phyloP scores from a whole-genome alignment of 2,888 invertebrate species.

The Thumatha senex region DNA sequence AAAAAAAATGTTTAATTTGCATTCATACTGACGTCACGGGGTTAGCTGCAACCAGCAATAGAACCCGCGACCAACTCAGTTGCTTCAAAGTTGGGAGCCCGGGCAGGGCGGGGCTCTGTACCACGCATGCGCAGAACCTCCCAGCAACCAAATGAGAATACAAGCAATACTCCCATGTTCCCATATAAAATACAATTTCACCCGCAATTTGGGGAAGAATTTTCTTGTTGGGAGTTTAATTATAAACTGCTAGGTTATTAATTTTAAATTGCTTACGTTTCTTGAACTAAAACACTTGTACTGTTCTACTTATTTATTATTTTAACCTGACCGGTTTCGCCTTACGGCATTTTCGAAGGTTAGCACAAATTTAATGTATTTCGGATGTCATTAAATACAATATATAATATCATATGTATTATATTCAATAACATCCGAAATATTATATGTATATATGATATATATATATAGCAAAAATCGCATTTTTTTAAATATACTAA shows the following conservation, averaged over 20 bases:
- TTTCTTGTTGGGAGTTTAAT: constrained; percentile 55
- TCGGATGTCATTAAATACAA: too few species aligned
- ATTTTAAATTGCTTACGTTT: constrained; percentile 29
- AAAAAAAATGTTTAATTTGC: neutral
- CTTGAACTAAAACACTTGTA: too few species aligned
- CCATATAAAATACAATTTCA: constrained; percentile 41
- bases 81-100: constrained; percentile 37
- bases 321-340: too few species aligned
- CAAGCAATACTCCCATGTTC: constrained; percentile 15
- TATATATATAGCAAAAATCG: too few species aligned
- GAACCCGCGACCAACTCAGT: constrained; percentile 29
- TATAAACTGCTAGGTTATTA: constrained; percentile 48
- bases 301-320: too few species aligned
- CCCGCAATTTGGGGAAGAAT: constrained; percentile 60
- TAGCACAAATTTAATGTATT: too few species aligned
- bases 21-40: constrained; percentile 15
- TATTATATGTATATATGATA: too few species aligned
- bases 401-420: too few species aligned
- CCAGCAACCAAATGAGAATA: constrained; percentile 4
- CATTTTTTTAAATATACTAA: too few species aligned
- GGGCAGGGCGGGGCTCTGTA: constrained; percentile 71
- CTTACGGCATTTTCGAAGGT: too few species aligned
- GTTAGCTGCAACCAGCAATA: constrained; percentile 19
- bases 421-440: too few species aligned
- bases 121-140: constrained; percentile 59